Evolutionary conservation across 2,797 vertebrate genomes (phyloP).

Genomic region (Sebastes cheni): DNA sequence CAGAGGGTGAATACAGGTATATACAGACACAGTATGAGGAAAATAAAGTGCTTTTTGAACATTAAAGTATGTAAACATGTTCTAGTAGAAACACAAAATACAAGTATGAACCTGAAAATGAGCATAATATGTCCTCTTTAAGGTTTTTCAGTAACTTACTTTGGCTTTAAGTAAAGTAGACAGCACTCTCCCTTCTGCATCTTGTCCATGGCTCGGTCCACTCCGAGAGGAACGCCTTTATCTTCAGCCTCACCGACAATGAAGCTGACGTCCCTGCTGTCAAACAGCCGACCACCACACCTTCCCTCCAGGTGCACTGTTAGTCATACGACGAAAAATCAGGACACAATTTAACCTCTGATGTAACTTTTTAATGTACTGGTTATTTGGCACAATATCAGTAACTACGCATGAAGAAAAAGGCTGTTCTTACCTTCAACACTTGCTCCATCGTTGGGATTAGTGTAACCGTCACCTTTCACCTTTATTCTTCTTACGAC

Average conservation of each 20-base stretch:
- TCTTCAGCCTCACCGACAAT: conserved; percentile 92
- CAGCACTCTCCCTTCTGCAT: conserved; percentile 96
- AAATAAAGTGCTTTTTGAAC: not conserved
- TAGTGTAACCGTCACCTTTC: conserved; percentile 92
- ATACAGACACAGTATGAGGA: not conserved
- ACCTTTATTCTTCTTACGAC: conserved; percentile 92
- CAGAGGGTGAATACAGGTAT: not conserved
- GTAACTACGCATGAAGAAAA: not conserved
- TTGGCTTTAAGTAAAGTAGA: conserved; percentile 88
- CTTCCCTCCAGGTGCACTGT: conserved; percentile 92
- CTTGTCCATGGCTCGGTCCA: conserved; percentile 96
- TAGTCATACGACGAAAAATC: conserved; percentile 22
- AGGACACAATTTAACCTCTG: not conserved
- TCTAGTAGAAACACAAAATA: not conserved
- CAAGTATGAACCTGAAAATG: not conserved
- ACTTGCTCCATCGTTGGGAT: conserved; percentile 91
- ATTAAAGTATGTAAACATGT: not conserved
- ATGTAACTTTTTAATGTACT: not conserved
- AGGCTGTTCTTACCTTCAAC: conserved; percentile 85
- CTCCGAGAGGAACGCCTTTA: conserved; percentile 90
- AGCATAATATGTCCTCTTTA: not conserved
- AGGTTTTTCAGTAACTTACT: conserved; percentile 77
- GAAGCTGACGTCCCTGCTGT: conserved; percentile 90
- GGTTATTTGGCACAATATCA: not conserved
- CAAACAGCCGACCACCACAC: conserved; percentile 85